These are phyloP conservation scores for Coenonympha glycerion DNA, from an alignment of 2,888 invertebrate species.

Conservation along the genomic window DNA sequence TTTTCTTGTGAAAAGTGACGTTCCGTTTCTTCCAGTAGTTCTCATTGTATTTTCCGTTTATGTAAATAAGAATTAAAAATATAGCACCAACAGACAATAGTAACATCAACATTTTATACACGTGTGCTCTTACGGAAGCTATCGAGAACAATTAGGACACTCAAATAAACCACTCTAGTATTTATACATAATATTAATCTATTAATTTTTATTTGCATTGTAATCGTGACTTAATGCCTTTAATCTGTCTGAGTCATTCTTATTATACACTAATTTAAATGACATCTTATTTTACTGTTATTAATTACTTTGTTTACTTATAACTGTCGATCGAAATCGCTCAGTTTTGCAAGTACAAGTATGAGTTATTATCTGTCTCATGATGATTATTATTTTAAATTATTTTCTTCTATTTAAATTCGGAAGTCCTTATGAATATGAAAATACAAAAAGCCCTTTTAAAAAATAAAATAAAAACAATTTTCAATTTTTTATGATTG, in stretches of 20 bases:
- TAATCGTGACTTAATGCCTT: not conserved
- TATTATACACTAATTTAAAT: too few relatives aligned
- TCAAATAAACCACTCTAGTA: not conserved
- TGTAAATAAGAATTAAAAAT: slow-evolving; percentile 28
- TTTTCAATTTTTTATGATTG: too few relatives aligned
- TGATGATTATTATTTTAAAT: too few relatives aligned
- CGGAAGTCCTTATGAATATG: too few relatives aligned
- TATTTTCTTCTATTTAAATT: too few relatives aligned
- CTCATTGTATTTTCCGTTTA: slow-evolving; percentile 40
- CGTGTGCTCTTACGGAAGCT: not conserved
- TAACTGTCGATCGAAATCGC: too few relatives aligned
- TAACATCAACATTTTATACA: slow-evolving; percentile 29
- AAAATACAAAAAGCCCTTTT: too few relatives aligned
- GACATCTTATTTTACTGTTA: too few relatives aligned
- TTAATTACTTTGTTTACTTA: too few relatives aligned
- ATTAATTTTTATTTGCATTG: not conserved
- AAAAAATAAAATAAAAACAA: too few relatives aligned
- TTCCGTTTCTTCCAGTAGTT: slow-evolving; percentile 50
- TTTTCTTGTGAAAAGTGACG: slow-evolving; percentile 38
- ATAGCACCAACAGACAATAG: slow-evolving; percentile 33
- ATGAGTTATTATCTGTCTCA: too few relatives aligned
- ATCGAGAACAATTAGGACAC: not conserved
- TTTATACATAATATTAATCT: not conserved
- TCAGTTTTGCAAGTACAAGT: too few relatives aligned
- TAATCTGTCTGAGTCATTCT: not conserved